phyloP scores from a whole-genome alignment of 2,113 vertebrate species.

The Chunga burmeisteri region DNA sequence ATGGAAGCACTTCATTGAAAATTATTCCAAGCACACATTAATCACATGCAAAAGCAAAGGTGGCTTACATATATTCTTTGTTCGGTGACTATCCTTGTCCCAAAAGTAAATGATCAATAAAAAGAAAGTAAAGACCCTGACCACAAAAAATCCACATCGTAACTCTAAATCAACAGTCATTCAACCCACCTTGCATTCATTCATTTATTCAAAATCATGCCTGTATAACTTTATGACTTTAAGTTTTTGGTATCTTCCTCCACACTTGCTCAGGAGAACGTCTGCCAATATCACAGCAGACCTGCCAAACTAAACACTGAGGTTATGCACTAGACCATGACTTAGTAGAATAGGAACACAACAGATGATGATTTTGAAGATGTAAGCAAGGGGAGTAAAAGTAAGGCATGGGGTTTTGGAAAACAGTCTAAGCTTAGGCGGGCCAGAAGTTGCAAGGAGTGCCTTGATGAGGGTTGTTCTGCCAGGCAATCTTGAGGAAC shows the following conservation, averaged over 20 bases:
- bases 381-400: background rate
- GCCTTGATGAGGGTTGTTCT: background rate
- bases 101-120: background rate
- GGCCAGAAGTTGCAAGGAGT: background rate
- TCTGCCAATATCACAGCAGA: background rate
- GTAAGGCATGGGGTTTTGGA: background rate
- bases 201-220: background rate
- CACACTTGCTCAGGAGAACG: background rate
- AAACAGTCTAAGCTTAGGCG: background rate
- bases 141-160: background rate
- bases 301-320: background rate
- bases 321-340: background rate
- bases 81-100: background rate
- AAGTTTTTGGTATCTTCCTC: background rate
- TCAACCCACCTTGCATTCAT: background rate
- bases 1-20: background rate
- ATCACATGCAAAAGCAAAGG: background rate
- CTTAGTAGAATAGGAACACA: background rate
- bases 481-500: background rate
- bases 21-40: background rate
- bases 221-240: background rate
- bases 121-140: background rate
- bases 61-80: background rate
- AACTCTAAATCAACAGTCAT: background rate
- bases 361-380: background rate